Percentiles rank a stretch among this genome's conserved stretches.
Conservation (phyloP, 2,113 vertebrate species). For the Leiothrix lutea region DNA sequence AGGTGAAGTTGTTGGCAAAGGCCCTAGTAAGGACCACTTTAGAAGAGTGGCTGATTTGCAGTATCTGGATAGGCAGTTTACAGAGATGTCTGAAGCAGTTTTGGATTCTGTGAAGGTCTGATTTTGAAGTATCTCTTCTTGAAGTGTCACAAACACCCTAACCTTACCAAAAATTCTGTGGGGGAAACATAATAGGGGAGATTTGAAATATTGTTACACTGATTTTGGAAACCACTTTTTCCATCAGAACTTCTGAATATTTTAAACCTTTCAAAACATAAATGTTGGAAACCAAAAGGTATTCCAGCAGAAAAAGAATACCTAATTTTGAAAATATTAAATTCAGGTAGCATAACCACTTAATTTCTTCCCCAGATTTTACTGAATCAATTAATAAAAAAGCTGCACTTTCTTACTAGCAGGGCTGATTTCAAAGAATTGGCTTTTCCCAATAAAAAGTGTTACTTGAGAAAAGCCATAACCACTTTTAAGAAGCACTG, state of each 20-base stretch:
- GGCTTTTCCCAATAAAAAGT: background rate
- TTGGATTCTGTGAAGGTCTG: background rate
- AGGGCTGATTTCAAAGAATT: background rate
- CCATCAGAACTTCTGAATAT: background rate
- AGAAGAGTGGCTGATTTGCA: background rate
- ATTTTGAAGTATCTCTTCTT: background rate
- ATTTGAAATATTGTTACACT: background rate
- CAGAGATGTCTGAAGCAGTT: background rate
- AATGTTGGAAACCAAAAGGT: background rate
- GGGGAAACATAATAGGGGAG: background rate
- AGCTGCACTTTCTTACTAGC: background rate
- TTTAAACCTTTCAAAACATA: background rate
- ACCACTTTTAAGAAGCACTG: background rate
- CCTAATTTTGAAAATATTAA: background rate
- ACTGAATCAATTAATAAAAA: background rate
- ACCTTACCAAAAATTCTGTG: background rate
- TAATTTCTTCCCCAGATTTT: background rate
- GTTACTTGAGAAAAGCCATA: background rate
- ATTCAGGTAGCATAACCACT: background rate
- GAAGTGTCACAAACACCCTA: background rate
- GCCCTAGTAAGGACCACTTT: background rate
- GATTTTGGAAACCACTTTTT: background rate
- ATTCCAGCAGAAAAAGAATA: background rate
- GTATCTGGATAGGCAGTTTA: background rate
- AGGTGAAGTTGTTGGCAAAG: background rate